Base-by-base conservation (phyloP, 2,797 vertebrate species). In the Rhabdophis nuchalis region DNA sequence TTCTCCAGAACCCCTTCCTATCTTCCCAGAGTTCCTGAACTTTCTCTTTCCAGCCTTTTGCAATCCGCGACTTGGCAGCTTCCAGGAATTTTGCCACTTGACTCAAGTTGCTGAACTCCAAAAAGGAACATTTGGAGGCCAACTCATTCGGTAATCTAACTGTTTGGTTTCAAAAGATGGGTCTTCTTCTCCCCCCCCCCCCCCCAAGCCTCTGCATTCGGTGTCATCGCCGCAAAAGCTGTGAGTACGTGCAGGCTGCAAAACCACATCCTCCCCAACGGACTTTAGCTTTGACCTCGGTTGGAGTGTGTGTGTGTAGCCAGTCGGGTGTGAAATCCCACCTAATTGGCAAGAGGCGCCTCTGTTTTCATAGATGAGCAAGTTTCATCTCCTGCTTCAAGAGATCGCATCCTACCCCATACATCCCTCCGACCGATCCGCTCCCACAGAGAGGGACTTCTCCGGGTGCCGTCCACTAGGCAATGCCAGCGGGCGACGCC, bases 1-100 rank as follows among this genome's bases (percentile, higher is more conserved):
- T 46, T 46, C 58, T 14, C 58, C 60, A 60, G 27, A 18, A 46
- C 13, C 32, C 25, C 32, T 27, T 11, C 85, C 58, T 60, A 32
- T 85, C 16, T 11, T n/a, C 20, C 52, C 29, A 7, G 61, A 32
- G 61, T 86, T 54, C n/a, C 90, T 41, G 58, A 56, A 86, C 58
- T 29, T 68, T 86, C 90, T 20, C 25, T 10, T 68, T 54, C 58
- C 90, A 56, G 23, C 29, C 2, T 86, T 87, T 64, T 60, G 89
- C 85, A 91, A 91, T 87, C 36, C 13, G 58, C 25, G 10, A 41
- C 23, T 91, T 91, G 90, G 58, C 90, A 68, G 60, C 90, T 86
- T 53, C 36, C 36, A 32, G 10, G 46, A 36, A 64, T 58, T 32
- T 50, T 29, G 56, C 25, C 29, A 32, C 32, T 60, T 52, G 20